Percentiles rank a stretch among this genome's conserved stretches.
Conservation (phyloP, 2,113 vertebrate genomes). For the Stigmatopora argus region DNA sequence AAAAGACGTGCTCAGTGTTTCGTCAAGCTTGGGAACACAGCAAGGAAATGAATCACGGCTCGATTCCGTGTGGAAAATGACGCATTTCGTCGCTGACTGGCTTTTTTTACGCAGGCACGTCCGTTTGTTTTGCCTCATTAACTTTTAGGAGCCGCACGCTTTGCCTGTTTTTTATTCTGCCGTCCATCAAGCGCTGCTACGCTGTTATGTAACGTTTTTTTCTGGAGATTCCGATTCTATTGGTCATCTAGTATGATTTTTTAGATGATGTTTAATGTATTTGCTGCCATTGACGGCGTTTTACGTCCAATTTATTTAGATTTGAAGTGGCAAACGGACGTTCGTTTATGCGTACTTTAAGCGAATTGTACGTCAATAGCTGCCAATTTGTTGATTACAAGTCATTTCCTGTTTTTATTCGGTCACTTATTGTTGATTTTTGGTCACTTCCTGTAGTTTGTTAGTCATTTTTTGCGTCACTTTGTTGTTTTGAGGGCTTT, state of each 20-base stretch:
- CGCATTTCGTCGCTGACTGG: slow-evolving; percentile 16
- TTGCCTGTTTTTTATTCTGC: slow-evolving; percentile 33
- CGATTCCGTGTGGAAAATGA: slow-evolving; percentile 28
- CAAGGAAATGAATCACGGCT: slow-evolving; percentile 20
- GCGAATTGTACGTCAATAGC: too few species aligned
- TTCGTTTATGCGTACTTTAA: too few species aligned
- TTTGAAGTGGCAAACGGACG: too few species aligned
- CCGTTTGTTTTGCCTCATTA: slow-evolving; percentile 10
- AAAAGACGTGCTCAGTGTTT: slow-evolving; percentile 27
- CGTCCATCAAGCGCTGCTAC: slow-evolving; percentile 45
- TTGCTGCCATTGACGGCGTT: too few species aligned
- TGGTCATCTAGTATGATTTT: neutral
- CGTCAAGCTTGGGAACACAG: neutral
- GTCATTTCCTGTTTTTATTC: too few species aligned
- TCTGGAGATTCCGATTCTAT: neutral
- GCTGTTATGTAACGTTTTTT: slow-evolving; percentile 54
- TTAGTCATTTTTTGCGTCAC: too few species aligned
- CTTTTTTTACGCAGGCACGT: neutral
- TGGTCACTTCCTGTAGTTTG: too few species aligned
- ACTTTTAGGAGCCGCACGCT: slow-evolving; percentile 1
- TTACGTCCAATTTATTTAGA: too few species aligned
- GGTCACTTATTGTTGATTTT: too few species aligned
- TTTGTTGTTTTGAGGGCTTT: too few species aligned
- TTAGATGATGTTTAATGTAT: too few species aligned
- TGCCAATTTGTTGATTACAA: too few species aligned